These are phyloP conservation scores for Callipepla californica DNA, from an alignment of 2,113 vertebrate genomes.

Conservation along the genomic window DNA sequence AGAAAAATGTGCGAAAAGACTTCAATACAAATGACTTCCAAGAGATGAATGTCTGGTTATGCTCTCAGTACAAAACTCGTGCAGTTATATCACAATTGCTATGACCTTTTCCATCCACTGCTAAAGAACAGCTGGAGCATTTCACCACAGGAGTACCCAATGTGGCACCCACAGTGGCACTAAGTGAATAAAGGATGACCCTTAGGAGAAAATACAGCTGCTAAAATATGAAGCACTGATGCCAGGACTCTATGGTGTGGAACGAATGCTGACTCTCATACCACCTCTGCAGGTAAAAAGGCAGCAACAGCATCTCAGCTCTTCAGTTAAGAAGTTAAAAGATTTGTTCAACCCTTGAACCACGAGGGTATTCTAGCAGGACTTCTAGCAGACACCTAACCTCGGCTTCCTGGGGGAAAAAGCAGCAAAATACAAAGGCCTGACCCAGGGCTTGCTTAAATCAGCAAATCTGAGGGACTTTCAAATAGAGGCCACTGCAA, in stretches of 20 bases:
- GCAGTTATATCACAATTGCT: not conserved
- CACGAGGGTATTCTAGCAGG: not conserved
- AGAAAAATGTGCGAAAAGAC: not conserved
- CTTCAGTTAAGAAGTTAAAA: not conserved
- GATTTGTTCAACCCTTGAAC: not conserved
- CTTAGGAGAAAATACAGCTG: not conserved
- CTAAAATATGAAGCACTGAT: not conserved
- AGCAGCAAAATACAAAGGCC: not conserved
- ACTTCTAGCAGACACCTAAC: not conserved
- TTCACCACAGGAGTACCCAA: no score
- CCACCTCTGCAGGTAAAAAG: no score
- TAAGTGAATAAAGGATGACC: not conserved
- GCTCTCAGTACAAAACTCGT: not conserved
- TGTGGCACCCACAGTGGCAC: not conserved
- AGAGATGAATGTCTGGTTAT: not conserved
- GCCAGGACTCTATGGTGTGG: not conserved
- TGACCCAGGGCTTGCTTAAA: not conserved
- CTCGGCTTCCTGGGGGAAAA: not conserved
- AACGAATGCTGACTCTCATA: not conserved
- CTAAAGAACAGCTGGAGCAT: not conserved
- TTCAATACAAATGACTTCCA: not conserved
- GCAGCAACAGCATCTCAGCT: not conserved
- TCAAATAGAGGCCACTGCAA: not conserved
- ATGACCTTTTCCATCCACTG: not conserved
- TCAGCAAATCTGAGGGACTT: slow-evolving; percentile 16